A percentile compares a stretch with the other conserved stretches of the same genome.
These are phyloP conservation scores for Musca vetustissima DNA, from an alignment of 1,140 invertebrate species.

Conservation along the genomic window DNA sequence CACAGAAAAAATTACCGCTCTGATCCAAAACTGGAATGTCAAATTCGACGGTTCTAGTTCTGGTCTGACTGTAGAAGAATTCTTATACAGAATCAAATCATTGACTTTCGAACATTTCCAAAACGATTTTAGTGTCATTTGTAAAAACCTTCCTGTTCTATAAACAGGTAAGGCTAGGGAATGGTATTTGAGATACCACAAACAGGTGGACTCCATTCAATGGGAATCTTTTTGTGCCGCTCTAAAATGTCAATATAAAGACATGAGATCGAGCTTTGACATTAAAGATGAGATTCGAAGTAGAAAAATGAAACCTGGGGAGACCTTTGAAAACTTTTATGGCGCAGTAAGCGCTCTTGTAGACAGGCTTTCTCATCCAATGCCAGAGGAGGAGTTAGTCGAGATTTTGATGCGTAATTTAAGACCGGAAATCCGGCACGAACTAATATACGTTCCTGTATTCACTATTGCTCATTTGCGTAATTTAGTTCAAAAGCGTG, in stretches of 20 bases:
- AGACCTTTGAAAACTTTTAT: slow-evolving; percentile 9
- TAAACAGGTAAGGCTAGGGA: not conserved
- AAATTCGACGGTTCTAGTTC: not conserved
- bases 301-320: slow-evolving; percentile 1
- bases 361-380: not conserved
- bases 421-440: not conserved
- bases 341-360: not conserved
- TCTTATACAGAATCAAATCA: not conserved
- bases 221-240: slow-evolving; percentile 9
- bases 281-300: slow-evolving; percentile 4
- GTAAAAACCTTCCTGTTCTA: not conserved
- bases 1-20: not conserved
- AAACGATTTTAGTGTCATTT: not conserved
- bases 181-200: not conserved
- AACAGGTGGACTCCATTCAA: slow-evolving; percentile 1
- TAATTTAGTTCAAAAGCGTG: slow-evolving; percentile 11
- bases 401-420: slow-evolving; percentile 6
- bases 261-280: not conserved
- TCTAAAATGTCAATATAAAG: slow-evolving; percentile 4
- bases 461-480: slow-evolving; percentile 9
- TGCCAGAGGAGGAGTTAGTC: not conserved
- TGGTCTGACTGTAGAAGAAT: not conserved
- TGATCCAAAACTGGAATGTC: not conserved
- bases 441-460: slow-evolving; percentile 5
- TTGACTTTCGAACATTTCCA: not conserved